Base-by-base conservation (phyloP, 2,797 vertebrate species). In the Gymnoscopelus braueri region DNA sequence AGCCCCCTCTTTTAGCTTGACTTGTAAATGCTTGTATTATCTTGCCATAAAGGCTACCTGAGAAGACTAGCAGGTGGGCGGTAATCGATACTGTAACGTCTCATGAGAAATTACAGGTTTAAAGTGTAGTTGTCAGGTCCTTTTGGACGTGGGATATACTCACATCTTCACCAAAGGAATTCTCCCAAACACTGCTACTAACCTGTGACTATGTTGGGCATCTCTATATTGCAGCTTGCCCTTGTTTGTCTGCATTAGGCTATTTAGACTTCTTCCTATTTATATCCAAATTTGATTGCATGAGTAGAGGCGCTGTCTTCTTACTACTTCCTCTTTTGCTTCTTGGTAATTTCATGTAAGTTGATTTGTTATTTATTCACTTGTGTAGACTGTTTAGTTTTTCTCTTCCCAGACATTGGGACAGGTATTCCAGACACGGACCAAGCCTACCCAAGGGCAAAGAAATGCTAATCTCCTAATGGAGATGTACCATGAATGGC, bases 301-400 rank as follows among this genome's bases (percentile, higher is more conserved):
- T 89, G 84, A 89, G 82, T 75, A 77, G 80, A 86, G 71, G 67
- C 81, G 88, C 77, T 83, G 79, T 85, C 76, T 82, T 87, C 79
- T 48, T 75, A 67, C 69, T 29, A 60, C 57, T 50, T 61, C 53
- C 13, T 60, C 24, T 65, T 24, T 83, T 70, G 35, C 26, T 65
- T 71, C 24, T 24, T 77, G 83, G 85, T 82, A 69, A 82, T 87
- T 86, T 86, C 69, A 79, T 84, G 67, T 63, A 56, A 47, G 49
- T 88, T 86, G 75, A 84, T 86, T 86, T 74, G 72, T 78, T 90
- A 93, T 93, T 94, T 93, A 92, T 93, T 93, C 86, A 82, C 76
- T 72, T 66, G 64, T 84, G 69, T 84, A 81, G 60, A 75, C 8
- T 7, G 9, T 2, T 44, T 59, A 23, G 14, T 14, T 64, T 24